phyloP scores from a whole-genome alignment of 2,797 vertebrate species.

The Gymnoscopelus microlampas region DNA sequence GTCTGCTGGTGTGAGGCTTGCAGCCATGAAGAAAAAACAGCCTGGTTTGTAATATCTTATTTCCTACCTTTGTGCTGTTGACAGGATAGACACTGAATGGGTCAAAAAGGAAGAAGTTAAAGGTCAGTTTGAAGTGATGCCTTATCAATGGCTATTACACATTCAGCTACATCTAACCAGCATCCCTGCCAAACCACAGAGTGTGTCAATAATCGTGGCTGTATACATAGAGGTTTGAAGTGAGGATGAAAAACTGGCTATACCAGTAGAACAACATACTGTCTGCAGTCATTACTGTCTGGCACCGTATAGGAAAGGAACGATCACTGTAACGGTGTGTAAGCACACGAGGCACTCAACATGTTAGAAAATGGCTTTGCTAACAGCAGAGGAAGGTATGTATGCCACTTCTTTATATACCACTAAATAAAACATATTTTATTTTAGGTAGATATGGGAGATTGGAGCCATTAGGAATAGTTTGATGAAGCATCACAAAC shows the following conservation, averaged over 20 bases:
- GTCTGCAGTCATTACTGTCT: too few species aligned
- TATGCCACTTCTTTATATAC: background rate
- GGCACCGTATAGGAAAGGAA: background rate
- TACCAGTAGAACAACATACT: background rate
- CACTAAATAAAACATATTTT: accelerated
- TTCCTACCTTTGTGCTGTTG: background rate
- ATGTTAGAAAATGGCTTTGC: background rate
- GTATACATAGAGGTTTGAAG: background rate
- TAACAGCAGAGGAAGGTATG: conserved; percentile 15
- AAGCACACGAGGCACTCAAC: background rate
- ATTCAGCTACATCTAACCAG: background rate
- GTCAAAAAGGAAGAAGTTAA: background rate
- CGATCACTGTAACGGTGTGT: background rate
- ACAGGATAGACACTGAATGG: background rate
- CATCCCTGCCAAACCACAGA: too few species aligned
- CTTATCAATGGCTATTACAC: conserved; percentile 7
- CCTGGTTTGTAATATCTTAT: background rate
- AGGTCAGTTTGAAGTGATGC: background rate
- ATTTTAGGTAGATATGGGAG: background rate
- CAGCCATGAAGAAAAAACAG: background rate
- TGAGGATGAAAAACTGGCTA: background rate
- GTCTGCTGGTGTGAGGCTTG: background rate
- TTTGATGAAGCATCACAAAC: background rate
- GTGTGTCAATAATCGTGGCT: background rate
- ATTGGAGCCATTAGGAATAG: too few species aligned